Percentiles rank a stretch among this genome's conserved stretches.
These are phyloP conservation scores for Araneus ventricosus DNA, from an alignment of 1,140 invertebrate genomes.

Conservation along the genomic window DNA sequence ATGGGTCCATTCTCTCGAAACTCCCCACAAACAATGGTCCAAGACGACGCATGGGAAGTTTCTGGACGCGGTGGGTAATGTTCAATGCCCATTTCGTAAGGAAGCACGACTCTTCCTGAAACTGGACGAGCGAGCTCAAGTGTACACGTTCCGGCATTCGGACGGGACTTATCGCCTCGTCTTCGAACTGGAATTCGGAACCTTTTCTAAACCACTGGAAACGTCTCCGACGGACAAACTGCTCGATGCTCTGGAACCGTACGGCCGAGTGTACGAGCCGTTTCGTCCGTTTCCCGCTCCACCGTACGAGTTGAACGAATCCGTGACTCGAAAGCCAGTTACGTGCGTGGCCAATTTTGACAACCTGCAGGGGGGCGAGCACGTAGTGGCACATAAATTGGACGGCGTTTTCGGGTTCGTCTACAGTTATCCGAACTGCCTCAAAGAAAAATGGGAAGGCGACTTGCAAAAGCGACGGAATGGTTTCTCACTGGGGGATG, in stretches of 20 bases:
- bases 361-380: too few species aligned
- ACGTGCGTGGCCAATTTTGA: not conserved
- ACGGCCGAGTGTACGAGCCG: not conserved
- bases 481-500: not conserved
- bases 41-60: not conserved
- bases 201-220: not conserved
- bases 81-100: not conserved
- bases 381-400: not conserved
- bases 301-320: not conserved
- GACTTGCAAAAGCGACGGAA: not conserved
- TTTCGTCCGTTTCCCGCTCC: not conserved
- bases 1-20: constrained; percentile 26
- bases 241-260: not conserved
- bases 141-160: not conserved
- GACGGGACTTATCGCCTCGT: not conserved
- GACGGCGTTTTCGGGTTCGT: constrained; percentile 47
- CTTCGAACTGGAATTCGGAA: constrained; percentile 39
- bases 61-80: not conserved
- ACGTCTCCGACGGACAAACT: not conserved
- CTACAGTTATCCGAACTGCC: not conserved
- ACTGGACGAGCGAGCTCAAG: not conserved
- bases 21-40: not conserved
- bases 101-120: not conserved
- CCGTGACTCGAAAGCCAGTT: not conserved
- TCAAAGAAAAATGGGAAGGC: constrained; percentile 47